Evolutionary conservation across 2,888 invertebrate genomes (phyloP).

Genomic region (Caenorhabditis sinica): DNA sequence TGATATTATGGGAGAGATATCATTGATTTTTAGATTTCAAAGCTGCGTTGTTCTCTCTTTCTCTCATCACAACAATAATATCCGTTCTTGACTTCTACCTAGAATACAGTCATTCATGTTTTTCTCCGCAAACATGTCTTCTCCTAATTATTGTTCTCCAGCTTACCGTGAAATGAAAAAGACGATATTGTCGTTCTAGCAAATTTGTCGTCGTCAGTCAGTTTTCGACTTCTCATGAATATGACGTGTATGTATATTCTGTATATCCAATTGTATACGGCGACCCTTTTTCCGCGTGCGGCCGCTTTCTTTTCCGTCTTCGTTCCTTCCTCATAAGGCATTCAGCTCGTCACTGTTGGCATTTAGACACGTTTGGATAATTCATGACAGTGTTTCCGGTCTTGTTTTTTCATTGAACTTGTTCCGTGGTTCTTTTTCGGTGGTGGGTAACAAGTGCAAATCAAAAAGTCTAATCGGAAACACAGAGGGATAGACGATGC

Average conservation of each 20-base stretch:
- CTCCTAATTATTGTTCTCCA: constrained; percentile 50
- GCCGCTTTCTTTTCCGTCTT: constrained; percentile 19
- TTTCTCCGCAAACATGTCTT: constrained; percentile 29
- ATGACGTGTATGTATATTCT: constrained; percentile 49
- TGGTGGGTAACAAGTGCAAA: not conserved
- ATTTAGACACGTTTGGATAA: constrained; percentile 48
- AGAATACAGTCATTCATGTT: constrained; percentile 23
- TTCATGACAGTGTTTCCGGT: constrained; percentile 52
- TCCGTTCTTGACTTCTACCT: not conserved
- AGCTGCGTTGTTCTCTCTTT: not conserved
- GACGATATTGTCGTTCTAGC: constrained; percentile 44
- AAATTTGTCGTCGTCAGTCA: constrained; percentile 47
- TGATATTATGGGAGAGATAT: not conserved
- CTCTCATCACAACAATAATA: not conserved
- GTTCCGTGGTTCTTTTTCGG: not conserved
- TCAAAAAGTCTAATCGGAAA: constrained; percentile 28
- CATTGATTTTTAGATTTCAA: not conserved
- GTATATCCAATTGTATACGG: constrained; percentile 23
- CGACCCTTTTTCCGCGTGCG: too few relatives aligned
- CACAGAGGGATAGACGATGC: constrained; percentile 28
- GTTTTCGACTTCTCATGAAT: constrained; percentile 27
- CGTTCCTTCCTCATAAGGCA: constrained; percentile 40
- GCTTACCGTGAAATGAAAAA: constrained; percentile 63
- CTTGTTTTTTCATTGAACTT: constrained; percentile 4
- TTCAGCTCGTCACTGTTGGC: constrained; percentile 59